Conservation (phyloP, 2,888 invertebrate genomes). For the Pandemis cinnamomeana region DNA sequence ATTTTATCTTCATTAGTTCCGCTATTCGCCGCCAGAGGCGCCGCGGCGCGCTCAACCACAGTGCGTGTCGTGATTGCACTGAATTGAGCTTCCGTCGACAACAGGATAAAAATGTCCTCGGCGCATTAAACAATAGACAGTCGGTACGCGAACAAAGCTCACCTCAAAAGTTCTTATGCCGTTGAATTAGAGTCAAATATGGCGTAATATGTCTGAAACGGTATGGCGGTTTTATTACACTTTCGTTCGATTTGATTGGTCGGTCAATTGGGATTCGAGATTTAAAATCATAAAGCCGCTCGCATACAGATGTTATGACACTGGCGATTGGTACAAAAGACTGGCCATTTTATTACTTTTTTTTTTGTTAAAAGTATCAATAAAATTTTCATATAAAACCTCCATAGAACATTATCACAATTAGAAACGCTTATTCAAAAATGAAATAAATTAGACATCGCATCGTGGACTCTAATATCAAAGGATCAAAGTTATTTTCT, state of each 20-base stretch:
- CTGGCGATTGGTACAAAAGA: not conserved
- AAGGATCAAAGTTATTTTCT: not conserved
- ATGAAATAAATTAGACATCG: not conserved
- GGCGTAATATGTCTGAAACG: not conserved
- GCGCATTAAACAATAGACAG: constrained; percentile 46
- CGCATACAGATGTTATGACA: not conserved
- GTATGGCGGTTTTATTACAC: constrained; percentile 5
- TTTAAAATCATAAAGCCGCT: constrained; percentile 13
- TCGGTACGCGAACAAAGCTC: constrained; percentile 10
- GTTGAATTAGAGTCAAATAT: constrained; percentile 6
- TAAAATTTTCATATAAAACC: too few species aligned
- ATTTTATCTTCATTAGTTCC: constrained; percentile 19
- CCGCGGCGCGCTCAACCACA: constrained; percentile 36
- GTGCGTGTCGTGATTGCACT: constrained; percentile 46
- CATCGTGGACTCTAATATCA: not conserved
- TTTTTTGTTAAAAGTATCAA: too few species aligned
- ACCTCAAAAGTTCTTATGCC: constrained; percentile 13
- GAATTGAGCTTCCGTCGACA: constrained; percentile 47
- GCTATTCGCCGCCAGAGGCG: constrained; percentile 40
- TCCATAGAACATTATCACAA: too few species aligned
- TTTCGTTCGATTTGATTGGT: constrained; percentile 41
- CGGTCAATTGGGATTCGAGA: constrained; percentile 32
- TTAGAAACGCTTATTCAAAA: too few species aligned
- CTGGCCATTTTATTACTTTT: not conserved
- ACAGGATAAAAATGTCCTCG: constrained; percentile 47